Percentiles rank a stretch among this genome's conserved stretches.
Evolutionary conservation across 1,140 invertebrate genomes (phyloP).

Genomic region (Saccostrea glomerata): DNA sequence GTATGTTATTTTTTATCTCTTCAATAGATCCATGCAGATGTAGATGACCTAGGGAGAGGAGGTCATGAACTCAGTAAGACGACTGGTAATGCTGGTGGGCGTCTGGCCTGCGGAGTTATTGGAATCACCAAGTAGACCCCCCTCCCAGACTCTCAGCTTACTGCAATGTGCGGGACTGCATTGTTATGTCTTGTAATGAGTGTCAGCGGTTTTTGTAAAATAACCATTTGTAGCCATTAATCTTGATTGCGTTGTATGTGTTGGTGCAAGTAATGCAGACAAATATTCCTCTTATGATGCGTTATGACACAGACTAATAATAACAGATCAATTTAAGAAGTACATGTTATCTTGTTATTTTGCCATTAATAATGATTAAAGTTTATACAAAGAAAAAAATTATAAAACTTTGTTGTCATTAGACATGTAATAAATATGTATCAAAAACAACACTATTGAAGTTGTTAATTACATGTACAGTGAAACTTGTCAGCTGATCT

Average conservation of each 20-base stretch:
- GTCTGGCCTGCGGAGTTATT: constrained; percentile 98
- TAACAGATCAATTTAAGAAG: no score
- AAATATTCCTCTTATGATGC: not conserved
- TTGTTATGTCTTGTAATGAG: not conserved
- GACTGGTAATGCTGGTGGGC: constrained; percentile 97
- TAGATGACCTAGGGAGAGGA: constrained; percentile 96
- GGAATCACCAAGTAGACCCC: constrained; percentile 82
- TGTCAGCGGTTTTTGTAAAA: not conserved
- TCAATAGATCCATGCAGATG: constrained; percentile 88
- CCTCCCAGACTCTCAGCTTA: not conserved
- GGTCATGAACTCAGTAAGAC: constrained; percentile 95
- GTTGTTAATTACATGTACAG: no score
- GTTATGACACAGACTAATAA: not conserved
- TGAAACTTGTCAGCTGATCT: no score
- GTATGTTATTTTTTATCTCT: not conserved
- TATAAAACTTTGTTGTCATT: no score
- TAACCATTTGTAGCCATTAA: not conserved
- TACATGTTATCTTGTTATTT: no score
- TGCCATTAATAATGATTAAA: no score
- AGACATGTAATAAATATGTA: no score
- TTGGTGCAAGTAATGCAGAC: not conserved
- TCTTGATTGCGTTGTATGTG: not conserved
- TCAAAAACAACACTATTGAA: no score
- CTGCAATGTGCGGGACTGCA: not conserved
- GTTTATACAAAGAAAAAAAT: no score